phyloP scores from a whole-genome alignment of 2,888 invertebrate genomes.

The Scaptomyza polygonia region DNA sequence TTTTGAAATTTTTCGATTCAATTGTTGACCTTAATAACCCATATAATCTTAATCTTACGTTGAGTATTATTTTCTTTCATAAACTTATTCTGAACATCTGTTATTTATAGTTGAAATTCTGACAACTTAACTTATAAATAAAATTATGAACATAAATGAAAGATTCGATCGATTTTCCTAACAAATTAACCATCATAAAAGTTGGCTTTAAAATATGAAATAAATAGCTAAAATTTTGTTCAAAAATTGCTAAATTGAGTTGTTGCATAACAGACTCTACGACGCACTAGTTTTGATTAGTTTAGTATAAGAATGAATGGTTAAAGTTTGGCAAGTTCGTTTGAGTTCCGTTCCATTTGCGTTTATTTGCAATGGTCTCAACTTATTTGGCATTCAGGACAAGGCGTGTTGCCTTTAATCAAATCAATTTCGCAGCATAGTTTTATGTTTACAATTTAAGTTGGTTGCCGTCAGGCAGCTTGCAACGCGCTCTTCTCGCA shows the following conservation, averaged over 20 bases:
- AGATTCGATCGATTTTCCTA: too few species aligned
- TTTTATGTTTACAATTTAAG: conserved; percentile 78
- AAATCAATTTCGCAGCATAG: conserved; percentile 78
- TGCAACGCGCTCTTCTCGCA: conserved; percentile 17
- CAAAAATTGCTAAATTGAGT: background rate
- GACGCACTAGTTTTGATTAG: background rate
- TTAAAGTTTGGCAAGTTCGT: conserved; percentile 6
- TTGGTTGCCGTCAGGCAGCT: conserved; percentile 49
- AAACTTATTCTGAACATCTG: too few species aligned
- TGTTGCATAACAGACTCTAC: background rate
- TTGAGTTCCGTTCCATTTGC: background rate
- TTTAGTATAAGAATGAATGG: background rate
- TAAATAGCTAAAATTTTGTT: too few species aligned
- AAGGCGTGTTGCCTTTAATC: conserved; percentile 71
- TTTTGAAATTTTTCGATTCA: too few species aligned
- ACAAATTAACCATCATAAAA: too few species aligned
- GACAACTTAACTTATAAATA: too few species aligned
- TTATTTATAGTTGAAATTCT: too few species aligned
- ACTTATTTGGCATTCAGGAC: conserved; percentile 73
- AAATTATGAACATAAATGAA: too few species aligned
- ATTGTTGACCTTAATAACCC: too few species aligned
- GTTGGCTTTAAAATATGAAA: too few species aligned
- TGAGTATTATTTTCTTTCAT: too few species aligned
- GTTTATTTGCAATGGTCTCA: conserved; percentile 10
- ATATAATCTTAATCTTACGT: too few species aligned